Conservation (phyloP, 2,113 vertebrate genomes). For the Phalacrocorax brasilianus region DNA sequence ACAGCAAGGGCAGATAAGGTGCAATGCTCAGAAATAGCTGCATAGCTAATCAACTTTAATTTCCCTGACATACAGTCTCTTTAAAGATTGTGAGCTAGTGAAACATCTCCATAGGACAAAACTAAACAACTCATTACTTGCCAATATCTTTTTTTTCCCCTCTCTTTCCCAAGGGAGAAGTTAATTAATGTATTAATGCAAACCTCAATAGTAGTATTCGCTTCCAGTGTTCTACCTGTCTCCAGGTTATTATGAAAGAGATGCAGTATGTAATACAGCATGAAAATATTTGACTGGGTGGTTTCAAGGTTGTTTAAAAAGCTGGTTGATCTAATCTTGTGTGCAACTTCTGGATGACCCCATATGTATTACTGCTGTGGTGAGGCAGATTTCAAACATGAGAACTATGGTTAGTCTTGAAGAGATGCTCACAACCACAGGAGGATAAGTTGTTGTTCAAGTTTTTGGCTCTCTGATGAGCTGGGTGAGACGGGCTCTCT, state of each 20-base stretch:
- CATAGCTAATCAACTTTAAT: background rate
- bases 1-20: conserved; percentile 2
- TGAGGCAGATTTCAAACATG: background rate
- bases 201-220: background rate
- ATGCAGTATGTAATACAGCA: background rate
- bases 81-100: background rate
- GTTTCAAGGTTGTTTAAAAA: background rate
- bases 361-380: background rate
- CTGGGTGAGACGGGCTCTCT: background rate
- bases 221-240: conserved; percentile 30
- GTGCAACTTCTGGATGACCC: background rate
- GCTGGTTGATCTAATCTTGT: background rate
- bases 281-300: background rate
- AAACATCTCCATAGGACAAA: background rate
- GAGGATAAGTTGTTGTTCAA: background rate
- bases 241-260: background rate
- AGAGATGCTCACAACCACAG: background rate
- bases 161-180: background rate
- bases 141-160: background rate
- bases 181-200: background rate
- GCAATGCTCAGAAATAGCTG: background rate
- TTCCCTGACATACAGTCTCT: too few relatives aligned
- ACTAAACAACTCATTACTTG: background rate
- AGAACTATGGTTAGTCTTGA: background rate
- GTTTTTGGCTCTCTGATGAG: background rate